These are phyloP conservation scores for Thaumetopoea pityocampa DNA, from an alignment of 1,140 invertebrate genomes.

Conservation along the genomic window DNA sequence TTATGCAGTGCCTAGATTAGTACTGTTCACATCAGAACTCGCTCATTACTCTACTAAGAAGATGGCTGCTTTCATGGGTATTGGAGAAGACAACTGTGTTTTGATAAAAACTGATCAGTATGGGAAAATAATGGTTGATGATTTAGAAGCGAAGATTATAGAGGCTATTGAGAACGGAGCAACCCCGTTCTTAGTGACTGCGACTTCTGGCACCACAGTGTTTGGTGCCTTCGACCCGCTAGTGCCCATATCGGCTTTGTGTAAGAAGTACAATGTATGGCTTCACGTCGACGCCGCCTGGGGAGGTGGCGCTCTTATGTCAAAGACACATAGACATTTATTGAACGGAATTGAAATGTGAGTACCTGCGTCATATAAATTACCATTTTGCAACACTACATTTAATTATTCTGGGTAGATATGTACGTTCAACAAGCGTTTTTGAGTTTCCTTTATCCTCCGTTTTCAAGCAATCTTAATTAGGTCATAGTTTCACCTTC, in stretches of 20 bases:
- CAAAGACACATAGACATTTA: slow-evolving; percentile 85
- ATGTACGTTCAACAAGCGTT: too few species aligned
- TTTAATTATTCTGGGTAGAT: too few species aligned
- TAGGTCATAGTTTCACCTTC: too few species aligned
- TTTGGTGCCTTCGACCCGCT: slow-evolving; percentile 95
- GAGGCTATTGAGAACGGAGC: slow-evolving; percentile 80
- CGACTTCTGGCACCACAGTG: slow-evolving; percentile 91
- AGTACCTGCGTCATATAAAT: too few species aligned
- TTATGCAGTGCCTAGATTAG: slow-evolving; percentile 79
- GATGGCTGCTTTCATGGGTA: slow-evolving; percentile 85
- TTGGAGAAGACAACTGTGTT: slow-evolving; percentile 88
- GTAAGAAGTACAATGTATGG: slow-evolving; percentile 91
- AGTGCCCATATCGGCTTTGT: slow-evolving; percentile 86
- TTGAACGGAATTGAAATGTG: slow-evolving; percentile 87
- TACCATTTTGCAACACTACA: too few species aligned
- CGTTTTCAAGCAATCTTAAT: too few species aligned
- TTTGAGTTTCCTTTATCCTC: too few species aligned
- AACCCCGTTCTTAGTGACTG: slow-evolving; percentile 91
- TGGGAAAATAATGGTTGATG: slow-evolving; percentile 87
- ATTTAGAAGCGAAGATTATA: slow-evolving; percentile 85
- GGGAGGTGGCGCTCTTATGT: slow-evolving; percentile 92
- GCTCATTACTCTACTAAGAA: slow-evolving; percentile 97
- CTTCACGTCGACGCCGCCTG: slow-evolving; percentile 97
- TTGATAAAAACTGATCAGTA: slow-evolving; percentile 81
- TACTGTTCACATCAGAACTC: slow-evolving; percentile 91